phyloP scores from a whole-genome alignment of 2,113 vertebrate genomes.

The Zosterops lateralis region DNA sequence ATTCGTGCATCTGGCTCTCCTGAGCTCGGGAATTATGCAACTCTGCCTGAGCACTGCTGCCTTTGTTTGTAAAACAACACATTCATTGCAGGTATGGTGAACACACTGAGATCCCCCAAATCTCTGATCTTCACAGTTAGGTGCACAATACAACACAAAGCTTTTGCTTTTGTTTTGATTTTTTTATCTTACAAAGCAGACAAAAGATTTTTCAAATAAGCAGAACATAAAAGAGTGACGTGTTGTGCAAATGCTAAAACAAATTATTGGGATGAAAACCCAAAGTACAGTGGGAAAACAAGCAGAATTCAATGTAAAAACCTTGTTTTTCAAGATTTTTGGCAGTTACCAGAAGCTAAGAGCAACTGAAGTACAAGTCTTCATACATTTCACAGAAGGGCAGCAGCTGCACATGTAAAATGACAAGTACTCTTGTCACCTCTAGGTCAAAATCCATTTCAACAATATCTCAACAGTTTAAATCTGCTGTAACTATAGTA shows the following conservation, averaged over 20 bases:
- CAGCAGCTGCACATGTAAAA: constrained; percentile 42
- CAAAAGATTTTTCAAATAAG: background rate
- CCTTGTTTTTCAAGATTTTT: background rate
- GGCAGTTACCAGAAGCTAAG: background rate
- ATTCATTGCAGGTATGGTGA: background rate
- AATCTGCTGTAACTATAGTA: constrained; percentile 9
- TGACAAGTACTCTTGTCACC: constrained; percentile 37
- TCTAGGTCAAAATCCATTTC: constrained; percentile 58
- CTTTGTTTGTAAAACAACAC: background rate
- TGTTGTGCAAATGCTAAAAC: background rate
- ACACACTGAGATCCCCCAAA: background rate
- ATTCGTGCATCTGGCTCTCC: background rate
- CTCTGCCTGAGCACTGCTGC: background rate
- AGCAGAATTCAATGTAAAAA: background rate
- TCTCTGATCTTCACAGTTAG: background rate
- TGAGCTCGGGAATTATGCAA: background rate
- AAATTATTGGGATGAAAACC: background rate
- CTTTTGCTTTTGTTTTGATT: background rate
- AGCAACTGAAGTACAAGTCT: background rate
- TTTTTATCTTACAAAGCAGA: background rate
- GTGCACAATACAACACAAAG: background rate
- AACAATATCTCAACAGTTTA: constrained; percentile 38
- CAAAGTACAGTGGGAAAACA: background rate
- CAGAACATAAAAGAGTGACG: background rate
- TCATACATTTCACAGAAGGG: background rate